Percentiles rank a stretch among this genome's conserved stretches.
These are phyloP conservation scores for Gallirallus australis DNA, from an alignment of 2,797 vertebrate species.

Conservation along the genomic window DNA sequence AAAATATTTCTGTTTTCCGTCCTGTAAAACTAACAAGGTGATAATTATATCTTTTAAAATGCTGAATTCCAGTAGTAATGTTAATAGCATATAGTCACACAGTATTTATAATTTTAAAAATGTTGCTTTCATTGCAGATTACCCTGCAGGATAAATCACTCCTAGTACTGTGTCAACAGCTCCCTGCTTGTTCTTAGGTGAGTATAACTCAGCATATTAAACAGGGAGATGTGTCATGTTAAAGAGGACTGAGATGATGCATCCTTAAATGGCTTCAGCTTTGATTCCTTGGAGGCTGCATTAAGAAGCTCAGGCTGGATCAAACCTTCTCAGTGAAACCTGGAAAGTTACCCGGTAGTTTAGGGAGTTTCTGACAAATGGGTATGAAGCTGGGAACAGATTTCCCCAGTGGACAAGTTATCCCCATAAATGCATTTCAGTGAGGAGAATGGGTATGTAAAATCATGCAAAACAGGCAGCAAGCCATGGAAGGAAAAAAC, in stretches of 20 bases:
- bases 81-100: slow-evolving; percentile 13
- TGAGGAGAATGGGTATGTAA: not conserved
- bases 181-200: not conserved
- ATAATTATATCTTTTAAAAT: not conserved
- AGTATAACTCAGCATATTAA: not conserved
- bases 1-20: not conserved
- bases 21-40: not conserved
- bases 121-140: slow-evolving; percentile 23
- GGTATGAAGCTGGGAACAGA: not conserved
- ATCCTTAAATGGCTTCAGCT: not conserved
- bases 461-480: not conserved
- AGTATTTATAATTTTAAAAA: slow-evolving; percentile 59
- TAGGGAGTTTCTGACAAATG: not conserved
- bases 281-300: not conserved
- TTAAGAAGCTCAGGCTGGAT: not conserved
- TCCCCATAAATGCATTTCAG: not conserved
- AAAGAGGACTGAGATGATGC: not conserved
- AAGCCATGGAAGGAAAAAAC: not conserved
- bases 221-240: not conserved
- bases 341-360: not conserved
- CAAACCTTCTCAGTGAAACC: not conserved
- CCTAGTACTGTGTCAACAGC: not conserved
- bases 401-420: not conserved
- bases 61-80: not conserved
- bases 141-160: slow-evolving; percentile 26